phyloP scores from a whole-genome alignment of 2,797 vertebrate species.

The Gymnothorax reevesii region DNA sequence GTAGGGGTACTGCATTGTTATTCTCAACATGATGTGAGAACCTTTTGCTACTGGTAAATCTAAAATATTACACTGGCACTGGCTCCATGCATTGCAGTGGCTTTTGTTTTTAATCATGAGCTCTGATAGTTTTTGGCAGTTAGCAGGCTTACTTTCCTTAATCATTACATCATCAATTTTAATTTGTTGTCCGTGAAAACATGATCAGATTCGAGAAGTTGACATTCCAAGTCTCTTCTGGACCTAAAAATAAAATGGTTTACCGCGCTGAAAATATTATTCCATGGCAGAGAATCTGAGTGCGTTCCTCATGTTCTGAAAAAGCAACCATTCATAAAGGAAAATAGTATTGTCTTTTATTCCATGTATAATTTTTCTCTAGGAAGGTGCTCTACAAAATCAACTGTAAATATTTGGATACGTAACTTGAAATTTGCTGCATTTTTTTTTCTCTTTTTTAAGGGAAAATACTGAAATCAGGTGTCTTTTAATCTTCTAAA shows the following conservation, averaged over 20 bases:
- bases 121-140: not conserved
- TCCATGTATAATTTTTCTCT: not conserved
- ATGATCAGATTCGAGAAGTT: not conserved
- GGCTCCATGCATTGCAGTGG: not conserved
- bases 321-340: not conserved
- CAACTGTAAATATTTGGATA: not conserved
- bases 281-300: not conserved
- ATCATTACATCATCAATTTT: not conserved
- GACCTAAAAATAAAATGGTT: constrained; percentile 18
- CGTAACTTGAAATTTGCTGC: constrained; percentile 29
- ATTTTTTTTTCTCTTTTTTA: constrained; percentile 23
- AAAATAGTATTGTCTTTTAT: not conserved
- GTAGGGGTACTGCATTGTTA: constrained; percentile 50
- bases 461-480: constrained; percentile 35
- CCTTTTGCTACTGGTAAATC: not conserved
- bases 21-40: not conserved
- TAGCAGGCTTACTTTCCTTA: not conserved
- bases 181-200: not conserved
- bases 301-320: constrained; percentile 10
- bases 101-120: not conserved
- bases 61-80: not conserved
- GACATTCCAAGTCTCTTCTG: not conserved
- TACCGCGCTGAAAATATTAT: constrained; percentile 20
- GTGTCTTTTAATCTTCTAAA: constrained; percentile 50
- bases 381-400: constrained; percentile 18